These are phyloP conservation scores for Pristionchus arcanus DNA, from an alignment of 2,888 invertebrate species.

Conservation along the genomic window DNA sequence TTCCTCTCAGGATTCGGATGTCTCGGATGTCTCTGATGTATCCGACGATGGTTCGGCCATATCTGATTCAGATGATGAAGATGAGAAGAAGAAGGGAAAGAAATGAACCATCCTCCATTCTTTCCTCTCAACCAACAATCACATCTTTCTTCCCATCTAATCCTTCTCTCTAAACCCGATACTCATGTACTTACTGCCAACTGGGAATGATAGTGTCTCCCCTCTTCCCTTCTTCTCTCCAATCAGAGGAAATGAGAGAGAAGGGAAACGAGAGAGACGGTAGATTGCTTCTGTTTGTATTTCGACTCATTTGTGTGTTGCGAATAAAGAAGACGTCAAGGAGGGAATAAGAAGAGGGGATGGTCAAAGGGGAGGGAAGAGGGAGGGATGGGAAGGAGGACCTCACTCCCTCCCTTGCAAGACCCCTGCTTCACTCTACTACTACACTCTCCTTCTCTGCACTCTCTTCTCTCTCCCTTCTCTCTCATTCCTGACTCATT, in stretches of 20 bases:
- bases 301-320: slow-evolving; percentile 44
- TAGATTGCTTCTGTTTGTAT: not conserved
- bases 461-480: slow-evolving; percentile 36
- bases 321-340: slow-evolving; percentile 45
- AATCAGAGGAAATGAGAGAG: not conserved
- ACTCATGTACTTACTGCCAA: not conserved
- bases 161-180: slow-evolving; percentile 9
- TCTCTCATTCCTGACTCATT: slow-evolving; percentile 25
- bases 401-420: not conserved
- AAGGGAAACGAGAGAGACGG: not conserved
- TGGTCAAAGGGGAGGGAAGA: not conserved
- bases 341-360: not conserved
- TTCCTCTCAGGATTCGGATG: not conserved
- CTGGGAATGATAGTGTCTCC: slow-evolving; percentile 26
- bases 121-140: not conserved
- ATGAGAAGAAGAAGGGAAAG: slow-evolving; percentile 47
- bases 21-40: not conserved
- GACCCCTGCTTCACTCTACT: not conserved
- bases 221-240: not conserved
- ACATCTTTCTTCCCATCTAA: slow-evolving; percentile 8
- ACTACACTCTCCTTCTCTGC: not conserved
- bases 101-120: slow-evolving; percentile 2
- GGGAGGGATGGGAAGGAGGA: not conserved
- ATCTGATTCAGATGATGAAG: slow-evolving; percentile 45
- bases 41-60: slow-evolving; percentile 40